Conservation (phyloP, 2,888 invertebrate species). For the Agrilus cyanescens region DNA sequence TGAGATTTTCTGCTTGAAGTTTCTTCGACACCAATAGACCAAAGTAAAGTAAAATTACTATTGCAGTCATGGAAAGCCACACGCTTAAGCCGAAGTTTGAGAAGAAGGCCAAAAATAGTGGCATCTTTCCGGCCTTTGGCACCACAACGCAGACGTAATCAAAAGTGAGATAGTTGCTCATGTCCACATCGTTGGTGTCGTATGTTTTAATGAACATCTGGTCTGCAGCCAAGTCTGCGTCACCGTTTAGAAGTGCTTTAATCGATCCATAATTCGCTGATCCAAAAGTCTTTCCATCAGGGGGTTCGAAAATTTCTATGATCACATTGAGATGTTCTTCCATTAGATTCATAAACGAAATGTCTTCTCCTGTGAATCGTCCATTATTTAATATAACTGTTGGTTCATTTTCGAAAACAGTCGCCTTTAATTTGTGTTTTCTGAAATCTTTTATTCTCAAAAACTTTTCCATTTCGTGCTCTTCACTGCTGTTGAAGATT, state of each 20-base stretch:
- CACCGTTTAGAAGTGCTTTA: conserved; percentile 27
- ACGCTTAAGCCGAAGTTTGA: conserved; percentile 28
- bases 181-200: conserved; percentile 28
- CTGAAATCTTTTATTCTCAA: conserved; percentile 9
- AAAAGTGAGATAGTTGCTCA: conserved; percentile 30
- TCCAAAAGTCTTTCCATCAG: conserved; percentile 18
- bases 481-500: conserved; percentile 2
- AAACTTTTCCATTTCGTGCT: conserved; percentile 2
- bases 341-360: conserved; percentile 9
- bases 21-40: conserved; percentile 11
- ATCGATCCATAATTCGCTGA: conserved; percentile 30
- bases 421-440: conserved; percentile 4
- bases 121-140: conserved; percentile 31
- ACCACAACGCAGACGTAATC: conserved; percentile 35
- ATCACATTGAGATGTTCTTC: conserved; percentile 10
- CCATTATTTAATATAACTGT: conserved; percentile 5
- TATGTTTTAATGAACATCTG: conserved; percentile 37
- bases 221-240: conserved; percentile 31
- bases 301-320: conserved; percentile 3
- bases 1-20: background rate
- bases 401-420: conserved; percentile 11
- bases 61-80: conserved; percentile 29
- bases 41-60: conserved; percentile 9
- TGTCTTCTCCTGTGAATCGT: conserved; percentile 11
- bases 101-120: conserved; percentile 32